phyloP scores from a whole-genome alignment of 2,797 vertebrate genomes.

The Crenichthys baileyi region DNA sequence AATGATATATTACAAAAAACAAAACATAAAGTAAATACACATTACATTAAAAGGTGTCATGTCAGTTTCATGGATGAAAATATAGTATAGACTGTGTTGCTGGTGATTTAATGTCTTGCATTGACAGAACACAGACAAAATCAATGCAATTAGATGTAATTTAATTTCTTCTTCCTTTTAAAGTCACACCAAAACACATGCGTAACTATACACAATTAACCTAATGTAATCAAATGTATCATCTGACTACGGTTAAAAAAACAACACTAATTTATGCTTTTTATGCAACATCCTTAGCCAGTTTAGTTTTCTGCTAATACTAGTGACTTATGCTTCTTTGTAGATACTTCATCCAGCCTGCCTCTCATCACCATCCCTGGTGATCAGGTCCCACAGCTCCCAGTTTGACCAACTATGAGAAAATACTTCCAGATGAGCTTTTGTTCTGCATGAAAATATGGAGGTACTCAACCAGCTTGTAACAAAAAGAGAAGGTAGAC shows the following conservation, averaged over 20 bases:
- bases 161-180: background rate
- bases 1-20: background rate
- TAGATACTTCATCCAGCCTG: background rate
- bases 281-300: background rate
- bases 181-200: background rate
- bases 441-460: constrained; percentile 34
- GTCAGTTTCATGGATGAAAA: background rate
- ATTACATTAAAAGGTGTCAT: background rate
- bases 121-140: background rate
- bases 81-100: background rate
- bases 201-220: background rate
- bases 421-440: constrained; percentile 19
- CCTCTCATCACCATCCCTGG: constrained; percentile 7
- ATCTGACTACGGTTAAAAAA: no score
- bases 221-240: background rate
- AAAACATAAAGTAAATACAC: no score
- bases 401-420: background rate
- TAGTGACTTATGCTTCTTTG: background rate
- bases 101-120: background rate
- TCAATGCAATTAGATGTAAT: background rate
- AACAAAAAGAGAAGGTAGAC: constrained; percentile 15
- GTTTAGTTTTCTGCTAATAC: background rate
- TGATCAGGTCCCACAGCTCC: constrained; percentile 3
- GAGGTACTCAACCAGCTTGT: constrained; percentile 22
- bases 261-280: background rate